Conservation (phyloP, 2,113 vertebrate genomes). For the Nyctereutes procyonoides region DNA sequence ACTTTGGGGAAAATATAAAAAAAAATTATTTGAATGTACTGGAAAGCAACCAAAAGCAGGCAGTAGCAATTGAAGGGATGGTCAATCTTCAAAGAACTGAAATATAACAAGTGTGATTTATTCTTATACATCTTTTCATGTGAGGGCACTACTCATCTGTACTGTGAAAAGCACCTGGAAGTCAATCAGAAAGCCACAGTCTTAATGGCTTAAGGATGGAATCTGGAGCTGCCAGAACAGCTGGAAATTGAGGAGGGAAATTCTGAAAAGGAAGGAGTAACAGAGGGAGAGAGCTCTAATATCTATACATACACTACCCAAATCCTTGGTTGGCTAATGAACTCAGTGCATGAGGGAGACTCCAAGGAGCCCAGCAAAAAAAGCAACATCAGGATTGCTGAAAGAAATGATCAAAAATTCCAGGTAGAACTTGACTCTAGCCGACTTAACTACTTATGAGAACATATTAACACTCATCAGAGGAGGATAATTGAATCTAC, state of each 20-base stretch:
- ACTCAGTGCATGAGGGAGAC: background rate
- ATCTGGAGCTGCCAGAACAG: background rate
- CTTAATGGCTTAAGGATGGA: background rate
- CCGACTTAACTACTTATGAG: background rate
- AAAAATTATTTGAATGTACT: slow-evolving; percentile 7
- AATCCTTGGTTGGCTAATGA: slow-evolving; percentile 35
- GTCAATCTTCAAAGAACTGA: background rate
- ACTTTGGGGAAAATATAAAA: slow-evolving; percentile 33
- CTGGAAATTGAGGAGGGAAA: background rate
- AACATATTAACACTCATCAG: background rate
- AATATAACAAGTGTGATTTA: slow-evolving; percentile 18
- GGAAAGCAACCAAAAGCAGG: slow-evolving; percentile 14
- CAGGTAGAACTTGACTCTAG: background rate
- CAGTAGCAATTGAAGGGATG: background rate
- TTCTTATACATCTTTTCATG: background rate
- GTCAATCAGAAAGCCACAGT: background rate
- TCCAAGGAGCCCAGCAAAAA: background rate
- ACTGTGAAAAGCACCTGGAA: background rate
- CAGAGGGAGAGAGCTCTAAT: background rate
- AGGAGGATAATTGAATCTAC: background rate
- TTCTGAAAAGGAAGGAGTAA: background rate
- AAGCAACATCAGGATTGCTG: background rate
- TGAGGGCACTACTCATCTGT: background rate
- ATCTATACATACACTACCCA: background rate
- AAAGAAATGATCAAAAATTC: background rate